Evolutionary conservation across 2,888 invertebrate genomes (phyloP), one percentile per base, ranked within the genome.

Genomic region (Trissolcus brochymenae): DNA sequence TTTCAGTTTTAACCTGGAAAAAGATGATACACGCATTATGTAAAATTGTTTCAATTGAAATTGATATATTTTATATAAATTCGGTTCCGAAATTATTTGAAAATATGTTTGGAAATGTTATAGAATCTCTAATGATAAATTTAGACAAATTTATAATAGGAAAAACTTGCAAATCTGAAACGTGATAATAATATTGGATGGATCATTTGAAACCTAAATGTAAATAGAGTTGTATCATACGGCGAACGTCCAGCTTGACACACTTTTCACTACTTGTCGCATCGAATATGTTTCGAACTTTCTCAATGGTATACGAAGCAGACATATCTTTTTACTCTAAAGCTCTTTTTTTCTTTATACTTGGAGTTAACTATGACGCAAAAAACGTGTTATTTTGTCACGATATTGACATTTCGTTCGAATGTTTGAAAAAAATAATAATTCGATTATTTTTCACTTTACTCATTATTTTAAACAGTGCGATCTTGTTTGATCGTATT

Each of bases 261-360:
- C n/a, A 75, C 75, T 75, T 75, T 75, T 61, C 46, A 68, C 68
- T 59, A 59, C 75, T 75, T 49, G 68, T 64, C 50, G 46, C 40
- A 35, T 46, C 64, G 54, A 64, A 59, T 68, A 64, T 40, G 64
- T 53, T 64, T 68, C 68, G 54, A 59, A 59, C 75, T 75, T 68
- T 68, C n/a, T 75, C 59, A 62, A 74, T 67, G 59, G 35, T 35
- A 35, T 67, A 25, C 29, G 14, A 40, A 35, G 55, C 55, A 67
- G 56, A 61, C 66, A 67, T 59, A 46, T 66, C 67, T 73, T 66
- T 61, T 66, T 66, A 60, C 61, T 66, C 60, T 72, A 41, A 16
- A 40, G 25, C 40, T 35, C 72, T 60, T 65, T 56, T 54, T 60
- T 60, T 3, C 54, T 49, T 72, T 54, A 25, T 51, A n/a, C 13